Conservation (phyloP, 2,113 vertebrate genomes). For the Sceloporus tristichus region DNA sequence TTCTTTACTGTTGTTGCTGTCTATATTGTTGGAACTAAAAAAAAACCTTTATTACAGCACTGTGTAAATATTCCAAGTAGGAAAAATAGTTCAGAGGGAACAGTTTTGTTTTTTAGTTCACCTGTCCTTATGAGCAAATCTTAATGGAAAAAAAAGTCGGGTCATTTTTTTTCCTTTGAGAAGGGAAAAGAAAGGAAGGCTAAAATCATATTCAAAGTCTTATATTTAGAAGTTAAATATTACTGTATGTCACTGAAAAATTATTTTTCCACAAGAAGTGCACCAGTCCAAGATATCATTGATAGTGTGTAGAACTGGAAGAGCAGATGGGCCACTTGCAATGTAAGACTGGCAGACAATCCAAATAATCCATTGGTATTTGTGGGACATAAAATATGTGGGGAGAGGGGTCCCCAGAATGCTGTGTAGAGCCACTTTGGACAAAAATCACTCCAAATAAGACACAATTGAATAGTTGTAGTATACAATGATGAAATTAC, state of each 20-base stretch:
- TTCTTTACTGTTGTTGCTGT: conserved; percentile 63
- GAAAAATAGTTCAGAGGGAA: background rate
- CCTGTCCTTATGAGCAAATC: background rate
- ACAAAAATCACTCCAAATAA: background rate
- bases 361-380: no score
- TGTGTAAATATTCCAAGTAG: background rate
- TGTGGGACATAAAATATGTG: no score
- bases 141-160: background rate
- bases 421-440: background rate
- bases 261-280: background rate
- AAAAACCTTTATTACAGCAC: background rate
- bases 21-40: conserved; percentile 21
- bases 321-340: background rate
- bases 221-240: background rate
- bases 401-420: background rate
- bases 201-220: background rate
- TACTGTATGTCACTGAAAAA: background rate
- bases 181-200: background rate
- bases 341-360: no score
- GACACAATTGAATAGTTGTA: background rate
- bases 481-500: background rate
- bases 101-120: background rate
- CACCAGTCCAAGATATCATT: background rate
- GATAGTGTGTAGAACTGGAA: background rate
- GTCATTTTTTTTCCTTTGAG: background rate